A percentile compares a stretch with the other conserved stretches of the same genome.
Evolutionary conservation across 2,888 invertebrate genomes (phyloP).

Genomic region (Drosophila kuntzei): DNA sequence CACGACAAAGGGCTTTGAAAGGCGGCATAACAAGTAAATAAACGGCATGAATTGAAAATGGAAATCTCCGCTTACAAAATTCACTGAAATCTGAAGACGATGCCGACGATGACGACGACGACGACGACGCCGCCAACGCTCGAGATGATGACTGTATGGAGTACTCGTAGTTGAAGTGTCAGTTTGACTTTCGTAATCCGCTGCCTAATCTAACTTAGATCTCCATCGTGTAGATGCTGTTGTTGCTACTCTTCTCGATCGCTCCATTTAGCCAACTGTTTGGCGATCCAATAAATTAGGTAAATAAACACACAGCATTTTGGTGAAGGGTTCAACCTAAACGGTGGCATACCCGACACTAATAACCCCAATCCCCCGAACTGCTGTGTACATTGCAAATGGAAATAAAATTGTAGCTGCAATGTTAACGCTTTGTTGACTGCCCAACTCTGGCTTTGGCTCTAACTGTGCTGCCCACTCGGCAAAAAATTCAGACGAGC

Average conservation of each 20-base stretch:
- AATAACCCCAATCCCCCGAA: constrained; percentile 59
- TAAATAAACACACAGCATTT: constrained; percentile 72
- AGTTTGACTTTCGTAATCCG: constrained; percentile 64
- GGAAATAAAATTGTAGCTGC: constrained; percentile 71
- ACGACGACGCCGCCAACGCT: constrained; percentile 46
- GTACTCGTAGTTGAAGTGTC: constrained; percentile 27
- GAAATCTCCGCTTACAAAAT: constrained; percentile 76
- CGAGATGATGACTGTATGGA: constrained; percentile 37
- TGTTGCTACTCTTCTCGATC: constrained; percentile 56
- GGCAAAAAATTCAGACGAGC: constrained; percentile 48
- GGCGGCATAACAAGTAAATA: constrained; percentile 64
- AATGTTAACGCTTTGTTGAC: constrained; percentile 75
- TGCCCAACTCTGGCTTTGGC: constrained; percentile 31
- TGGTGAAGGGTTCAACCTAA: constrained; percentile 74
- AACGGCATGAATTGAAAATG: constrained; percentile 74
- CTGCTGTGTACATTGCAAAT: constrained; percentile 54
- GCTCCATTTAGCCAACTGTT: constrained; percentile 76
- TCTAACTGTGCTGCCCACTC: constrained; percentile 53
- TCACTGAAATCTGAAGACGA: constrained; percentile 63
- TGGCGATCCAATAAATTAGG: constrained; percentile 76
- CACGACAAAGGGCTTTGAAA: constrained; percentile 75
- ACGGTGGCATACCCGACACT: constrained; percentile 71
- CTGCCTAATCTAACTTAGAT: constrained; percentile 65
- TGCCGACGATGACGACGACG: constrained; percentile 38
- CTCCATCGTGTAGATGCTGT: constrained; percentile 25